Conservation (phyloP, 2,888 invertebrate genomes). For the Drosophila melanocephala region DNA sequence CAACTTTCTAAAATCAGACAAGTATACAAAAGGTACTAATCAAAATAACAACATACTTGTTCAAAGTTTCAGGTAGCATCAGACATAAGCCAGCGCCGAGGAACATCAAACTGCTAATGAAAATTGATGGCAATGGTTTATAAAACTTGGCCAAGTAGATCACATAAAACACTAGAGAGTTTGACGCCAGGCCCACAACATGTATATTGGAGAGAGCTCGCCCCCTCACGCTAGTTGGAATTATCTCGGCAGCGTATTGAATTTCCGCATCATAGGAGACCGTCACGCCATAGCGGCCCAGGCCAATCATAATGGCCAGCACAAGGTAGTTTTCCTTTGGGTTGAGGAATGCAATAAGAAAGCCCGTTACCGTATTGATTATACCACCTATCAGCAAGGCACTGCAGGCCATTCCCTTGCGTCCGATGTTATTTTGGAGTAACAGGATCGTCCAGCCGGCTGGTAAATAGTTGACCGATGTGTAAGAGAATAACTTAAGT, state of each 20-base stretch:
- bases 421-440: conserved; percentile 84
- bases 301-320: conserved; percentile 86
- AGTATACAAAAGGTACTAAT: neutral
- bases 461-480: conserved; percentile 87
- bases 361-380: conserved; percentile 86
- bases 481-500: conserved; percentile 86
- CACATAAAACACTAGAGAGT: conserved; percentile 87
- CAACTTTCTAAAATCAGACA: conserved; percentile 82
- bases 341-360: conserved; percentile 84
- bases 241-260: conserved; percentile 89
- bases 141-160: conserved; percentile 86
- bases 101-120: conserved; percentile 86
- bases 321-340: conserved; percentile 82
- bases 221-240: conserved; percentile 88
- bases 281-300: conserved; percentile 87
- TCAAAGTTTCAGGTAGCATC: conserved; percentile 87
- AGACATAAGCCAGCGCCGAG: conserved; percentile 87
- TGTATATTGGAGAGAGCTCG: conserved; percentile 88
- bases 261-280: conserved; percentile 88
- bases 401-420: conserved; percentile 87
- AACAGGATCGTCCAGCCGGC: conserved; percentile 85
- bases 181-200: conserved; percentile 87
- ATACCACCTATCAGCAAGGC: conserved; percentile 86
- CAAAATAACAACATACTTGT: conserved; percentile 83
- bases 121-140: conserved; percentile 86